phyloP scores from a whole-genome alignment of 2,888 invertebrate genomes.

The Seira ritae region DNA sequence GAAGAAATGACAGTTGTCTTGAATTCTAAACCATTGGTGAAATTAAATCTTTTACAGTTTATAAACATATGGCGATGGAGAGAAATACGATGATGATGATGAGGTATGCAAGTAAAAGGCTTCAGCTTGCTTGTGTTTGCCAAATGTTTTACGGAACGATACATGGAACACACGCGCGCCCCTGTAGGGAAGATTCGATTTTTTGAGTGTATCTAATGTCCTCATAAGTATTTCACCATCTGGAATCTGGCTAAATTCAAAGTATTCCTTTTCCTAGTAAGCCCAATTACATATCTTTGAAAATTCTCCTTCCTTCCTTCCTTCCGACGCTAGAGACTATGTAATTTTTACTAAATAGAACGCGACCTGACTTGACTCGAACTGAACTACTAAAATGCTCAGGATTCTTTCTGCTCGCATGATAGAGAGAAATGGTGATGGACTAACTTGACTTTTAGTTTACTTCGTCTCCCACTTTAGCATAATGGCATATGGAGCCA shows the following conservation, averaged over 20 bases:
- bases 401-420: not conserved
- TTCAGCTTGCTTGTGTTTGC: not conserved
- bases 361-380: too few relatives aligned
- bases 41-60: too few relatives aligned
- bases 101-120: not conserved
- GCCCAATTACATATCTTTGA: too few relatives aligned
- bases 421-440: constrained; percentile 42
- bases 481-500: constrained; percentile 30
- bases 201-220: not conserved
- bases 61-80: too few relatives aligned
- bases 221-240: constrained; percentile 36
- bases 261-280: too few relatives aligned
- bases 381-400: too few relatives aligned
- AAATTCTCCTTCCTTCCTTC: too few relatives aligned
- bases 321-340: too few relatives aligned
- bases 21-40: too few relatives aligned
- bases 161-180: constrained; percentile 8
- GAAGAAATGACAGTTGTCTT: too few relatives aligned
- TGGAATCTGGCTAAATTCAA: constrained; percentile 6
- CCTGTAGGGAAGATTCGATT: not conserved
- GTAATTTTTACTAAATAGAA: too few relatives aligned
- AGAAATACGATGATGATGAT: too few relatives aligned
- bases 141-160: not conserved
- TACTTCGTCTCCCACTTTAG: not conserved
- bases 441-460: constrained; percentile 39